Evolutionary conservation across 2,888 invertebrate species (phyloP).

Genomic region (Tubiluchus corallicola): DNA sequence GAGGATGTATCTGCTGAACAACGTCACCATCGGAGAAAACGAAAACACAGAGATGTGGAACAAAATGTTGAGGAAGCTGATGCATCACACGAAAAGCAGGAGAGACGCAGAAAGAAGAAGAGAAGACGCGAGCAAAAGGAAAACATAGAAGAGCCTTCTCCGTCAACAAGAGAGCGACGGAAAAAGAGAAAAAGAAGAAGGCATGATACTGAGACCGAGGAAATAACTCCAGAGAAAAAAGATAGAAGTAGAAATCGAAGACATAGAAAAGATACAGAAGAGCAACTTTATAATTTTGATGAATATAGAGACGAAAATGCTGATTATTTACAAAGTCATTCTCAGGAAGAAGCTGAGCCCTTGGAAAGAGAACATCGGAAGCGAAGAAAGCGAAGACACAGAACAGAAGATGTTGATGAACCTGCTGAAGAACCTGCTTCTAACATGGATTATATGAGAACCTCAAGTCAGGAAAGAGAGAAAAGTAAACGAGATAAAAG

Average conservation of each 20-base stretch:
- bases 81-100: background rate
- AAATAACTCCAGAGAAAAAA: constrained; percentile 8
- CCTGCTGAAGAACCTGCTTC: constrained; percentile 2
- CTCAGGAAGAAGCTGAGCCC: constrained; percentile 10
- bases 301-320: constrained; percentile 16
- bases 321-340: constrained; percentile 9
- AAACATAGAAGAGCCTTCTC: no score
- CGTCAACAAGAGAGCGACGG: constrained; percentile 2
- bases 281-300: constrained; percentile 17
- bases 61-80: constrained; percentile 2
- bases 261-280: constrained; percentile 14
- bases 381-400: constrained; percentile 5
- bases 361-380: background rate
- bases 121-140: constrained; percentile 10
- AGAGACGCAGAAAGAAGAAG: constrained; percentile 9
- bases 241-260: constrained; percentile 7
- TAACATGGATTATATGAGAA: background rate
- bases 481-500: background rate
- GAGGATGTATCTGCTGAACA: no score
- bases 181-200: constrained; percentile 11
- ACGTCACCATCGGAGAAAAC: no score
- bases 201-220: constrained; percentile 13
- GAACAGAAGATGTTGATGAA: constrained; percentile 5
- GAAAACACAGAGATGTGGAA: background rate
- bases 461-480: background rate